Evolutionary conservation across 1,140 invertebrate genomes (phyloP), one percentile per base, ranked within the genome.

Genomic region (Caenorhabditis brenneri): DNA sequence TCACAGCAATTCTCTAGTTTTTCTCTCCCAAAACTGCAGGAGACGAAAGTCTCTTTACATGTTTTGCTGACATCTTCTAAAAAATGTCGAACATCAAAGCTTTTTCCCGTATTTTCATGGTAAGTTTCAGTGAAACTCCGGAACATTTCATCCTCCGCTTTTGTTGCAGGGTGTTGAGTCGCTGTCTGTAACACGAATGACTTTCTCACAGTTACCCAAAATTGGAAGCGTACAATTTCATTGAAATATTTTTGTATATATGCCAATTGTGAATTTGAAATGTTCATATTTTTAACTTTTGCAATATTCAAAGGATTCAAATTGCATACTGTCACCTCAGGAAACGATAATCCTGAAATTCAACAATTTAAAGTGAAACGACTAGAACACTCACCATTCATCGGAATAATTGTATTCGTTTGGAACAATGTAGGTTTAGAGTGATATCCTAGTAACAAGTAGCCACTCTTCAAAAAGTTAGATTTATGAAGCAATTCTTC

Each of bases 241-340:
- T 74, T 42, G 36, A 74, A 74, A 19, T 74, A 42, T 42, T 24
- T 31, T 9, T 42, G 22, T 29, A 80, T 27, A 60, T 80, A 69
- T 16, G 10, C 16, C 39, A 83, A 80, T 12, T 79, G 46, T 29
- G 36, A 78, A 4, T 16, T 48, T 6, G 39, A 55, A 16, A 80
- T 22, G 12, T 84, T 19, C 33, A 49, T 80, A 49, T 69, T 65
- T 80, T 12, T 3, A 27, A 86, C 5, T 53, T 80, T 86, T 24
- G 39, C 16, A 12, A 36, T 22, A 29, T 79, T 27, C 22, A 86
- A 16, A 15, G 85, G 85, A 46, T 86, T 86, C 1, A 85, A 46
- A 49, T 80, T 84, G 49, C 85, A 86, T 12, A 86, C 60, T n/a
- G 85, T 86, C 0, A 86, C 69, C n/a, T 84, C 82, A 7, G 85